Evolutionary conservation across 2,888 invertebrate species (phyloP), one percentile per base, ranked within the genome.

Genomic region (Aleiodes leptofemur): DNA sequence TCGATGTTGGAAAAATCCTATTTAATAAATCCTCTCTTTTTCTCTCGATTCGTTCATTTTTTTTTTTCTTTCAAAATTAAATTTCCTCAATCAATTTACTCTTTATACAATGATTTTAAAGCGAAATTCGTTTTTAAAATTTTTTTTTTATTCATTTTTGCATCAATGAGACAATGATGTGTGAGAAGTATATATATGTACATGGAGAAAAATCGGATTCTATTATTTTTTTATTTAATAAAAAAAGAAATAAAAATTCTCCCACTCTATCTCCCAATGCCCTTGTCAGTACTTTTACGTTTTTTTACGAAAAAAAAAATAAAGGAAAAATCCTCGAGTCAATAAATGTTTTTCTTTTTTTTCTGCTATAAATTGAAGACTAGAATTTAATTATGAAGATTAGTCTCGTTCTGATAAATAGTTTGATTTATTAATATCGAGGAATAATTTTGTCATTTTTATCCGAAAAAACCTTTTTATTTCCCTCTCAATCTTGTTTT

Each of bases 301-400:
- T 57, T 51, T 78, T 72, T 76, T 73, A 77, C 74, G 76, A 81
- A 64, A 64, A 78, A 78, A 79, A 74, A 61, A 71, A 71, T 50
- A 64, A 78, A 78, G 78, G 23, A 23, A 74, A 61, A 71, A 71
- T 50, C 48, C 43, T 61, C 43, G 64, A 66, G 79, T 76, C 72
- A n/a, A 64, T 76, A 56, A 68, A 76, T 80, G 76, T 74, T 78
- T 64, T 79, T 73, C n/a, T n/a, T 73, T 77, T 76, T 73, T 74
- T 79, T 79, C 81, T 74, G 80, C 82, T 82, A 79, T 78, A 76
- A 84, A 86, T 82, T 85, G 87, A 84, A 84, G 88, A 88, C 88
- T 89, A 88, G 87, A 88, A 87, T 86, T 88, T 87, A 87, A 87
- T 87, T 82, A 48, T 64, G 82, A 83, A 86, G 86, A 86, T 87